Evolutionary conservation across 2,113 vertebrate species (phyloP), one percentile per base, ranked within the genome.

Genomic region (Hystrix cristata): DNA sequence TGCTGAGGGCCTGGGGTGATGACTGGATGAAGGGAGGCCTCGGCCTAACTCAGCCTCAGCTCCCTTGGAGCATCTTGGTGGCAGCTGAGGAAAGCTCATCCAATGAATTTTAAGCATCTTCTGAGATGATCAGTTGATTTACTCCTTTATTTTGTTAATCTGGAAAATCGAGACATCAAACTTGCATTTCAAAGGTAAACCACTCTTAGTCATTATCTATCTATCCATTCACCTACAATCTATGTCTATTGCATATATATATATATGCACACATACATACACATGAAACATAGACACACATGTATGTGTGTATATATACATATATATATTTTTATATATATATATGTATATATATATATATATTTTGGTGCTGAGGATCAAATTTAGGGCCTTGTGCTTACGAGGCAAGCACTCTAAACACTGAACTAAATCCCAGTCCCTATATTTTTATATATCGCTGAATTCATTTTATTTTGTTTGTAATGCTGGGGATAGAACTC

Each of bases 121-220:
- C 72, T 94, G 67, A 90, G 62, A 67, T 79, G 29, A 43, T 64
- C 9, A 67, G 59, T 95, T 92, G 46, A 86, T 86, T 94, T 92
- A 92, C 31, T 86, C 38, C 51, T 81, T 89, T 80, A 72, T 74
- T 93, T 38, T 90, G 38, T 92, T 87, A 90, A 67, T 90, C 10
- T 67, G 16, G 46, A 95, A 21, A 90, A 80, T 51, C 72, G 4
- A 27, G 71, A 93, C 82, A 38, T 2, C 59, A 81, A 90, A 29
- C 31, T 79, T 81, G 57, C 14, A 83, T 48, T 91, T 38, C 10
- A 82, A n/a, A 87, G 46, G 27, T 91, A 69, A 83, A 31, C 27
- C 60, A 2, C 43, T 83, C 34, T 91, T 91, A 51, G 23, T 88
- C 6, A 69, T 87, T 84, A 55, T 25, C 71, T 15, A 57, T 15